Percentiles rank a stretch among this genome's conserved stretches.
Conservation (phyloP, 2,888 invertebrate genomes). For the Odiellus spinosus region DNA sequence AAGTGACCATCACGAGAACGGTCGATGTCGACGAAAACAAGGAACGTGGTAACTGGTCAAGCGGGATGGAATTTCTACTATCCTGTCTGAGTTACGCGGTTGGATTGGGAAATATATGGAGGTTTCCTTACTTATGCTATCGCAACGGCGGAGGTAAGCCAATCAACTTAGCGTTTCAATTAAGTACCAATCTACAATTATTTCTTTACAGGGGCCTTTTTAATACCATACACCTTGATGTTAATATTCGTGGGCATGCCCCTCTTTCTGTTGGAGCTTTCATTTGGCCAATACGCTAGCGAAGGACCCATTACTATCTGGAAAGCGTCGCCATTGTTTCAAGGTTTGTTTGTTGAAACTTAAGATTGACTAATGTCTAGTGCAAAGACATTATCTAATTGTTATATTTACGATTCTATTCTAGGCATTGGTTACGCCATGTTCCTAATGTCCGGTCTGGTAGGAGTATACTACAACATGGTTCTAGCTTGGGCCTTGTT, state of each 20-base stretch:
- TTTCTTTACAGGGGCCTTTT: conserved; percentile 31
- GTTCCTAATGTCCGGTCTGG: conserved; percentile 36
- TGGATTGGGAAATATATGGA: conserved; percentile 47
- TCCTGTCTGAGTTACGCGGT: conserved; percentile 44
- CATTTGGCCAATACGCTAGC: conserved; percentile 36
- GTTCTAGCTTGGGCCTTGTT: conserved; percentile 38
- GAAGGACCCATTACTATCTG: conserved; percentile 36
- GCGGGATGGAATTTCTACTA: conserved; percentile 39
- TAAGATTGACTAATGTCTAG: too few species aligned
- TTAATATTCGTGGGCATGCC: conserved; percentile 34
- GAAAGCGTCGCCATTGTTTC: conserved; percentile 36
- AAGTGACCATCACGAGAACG: too few species aligned
- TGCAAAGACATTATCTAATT: too few species aligned
- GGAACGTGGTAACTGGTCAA: conserved; percentile 35
- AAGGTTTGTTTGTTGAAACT: conserved; percentile 27
- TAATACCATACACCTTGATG: conserved; percentile 35
- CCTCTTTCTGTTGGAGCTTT: conserved; percentile 34
- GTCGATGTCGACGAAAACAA: conserved; percentile 31
- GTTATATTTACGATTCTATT: conserved; percentile 8
- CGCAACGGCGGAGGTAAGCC: conserved; percentile 28
- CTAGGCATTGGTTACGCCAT: conserved; percentile 39
- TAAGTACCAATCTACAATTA: not conserved
- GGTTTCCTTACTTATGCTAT: conserved; percentile 44
- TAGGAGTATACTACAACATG: conserved; percentile 39
- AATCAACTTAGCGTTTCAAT: not conserved